phyloP scores from a whole-genome alignment of 2,888 invertebrate genomes.

The Synanthedon myopaeformis region DNA sequence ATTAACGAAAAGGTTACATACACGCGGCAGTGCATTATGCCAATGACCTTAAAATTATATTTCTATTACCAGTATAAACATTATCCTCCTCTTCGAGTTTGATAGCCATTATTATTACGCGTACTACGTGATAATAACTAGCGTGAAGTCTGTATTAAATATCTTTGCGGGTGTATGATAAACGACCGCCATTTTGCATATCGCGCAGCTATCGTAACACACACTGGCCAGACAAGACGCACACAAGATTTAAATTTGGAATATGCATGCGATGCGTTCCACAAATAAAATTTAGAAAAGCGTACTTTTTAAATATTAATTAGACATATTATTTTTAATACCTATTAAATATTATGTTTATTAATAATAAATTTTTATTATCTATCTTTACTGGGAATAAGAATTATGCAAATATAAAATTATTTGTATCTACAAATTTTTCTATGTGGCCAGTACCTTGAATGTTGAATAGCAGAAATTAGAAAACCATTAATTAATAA shows the following conservation, averaged over 20 bases:
- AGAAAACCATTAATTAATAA: not conserved
- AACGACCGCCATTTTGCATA: constrained; percentile 25
- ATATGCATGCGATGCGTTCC: not conserved
- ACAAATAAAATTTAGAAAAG: too few species aligned
- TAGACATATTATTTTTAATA: too few species aligned
- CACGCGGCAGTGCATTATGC: not conserved
- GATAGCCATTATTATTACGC: constrained; percentile 5
- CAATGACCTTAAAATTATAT: not conserved
- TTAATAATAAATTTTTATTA: too few species aligned
- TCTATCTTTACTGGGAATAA: too few species aligned
- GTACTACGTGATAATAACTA: constrained; percentile 8
- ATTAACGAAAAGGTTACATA: not conserved
- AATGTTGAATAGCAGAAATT: not conserved
- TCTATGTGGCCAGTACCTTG: too few species aligned
- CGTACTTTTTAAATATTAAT: too few species aligned
- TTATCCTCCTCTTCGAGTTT: not conserved
- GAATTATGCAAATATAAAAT: too few species aligned
- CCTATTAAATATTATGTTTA: too few species aligned
- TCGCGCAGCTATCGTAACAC: constrained; percentile 6
- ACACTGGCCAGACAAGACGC: not conserved
- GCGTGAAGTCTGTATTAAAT: not conserved
- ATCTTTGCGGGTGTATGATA: constrained; percentile 11
- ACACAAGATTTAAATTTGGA: not conserved
- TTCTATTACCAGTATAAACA: not conserved
- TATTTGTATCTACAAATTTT: too few species aligned